These are phyloP conservation scores for Drosophila athabasca DNA, from an alignment of 1,140 invertebrate species.

Conservation along the genomic window DNA sequence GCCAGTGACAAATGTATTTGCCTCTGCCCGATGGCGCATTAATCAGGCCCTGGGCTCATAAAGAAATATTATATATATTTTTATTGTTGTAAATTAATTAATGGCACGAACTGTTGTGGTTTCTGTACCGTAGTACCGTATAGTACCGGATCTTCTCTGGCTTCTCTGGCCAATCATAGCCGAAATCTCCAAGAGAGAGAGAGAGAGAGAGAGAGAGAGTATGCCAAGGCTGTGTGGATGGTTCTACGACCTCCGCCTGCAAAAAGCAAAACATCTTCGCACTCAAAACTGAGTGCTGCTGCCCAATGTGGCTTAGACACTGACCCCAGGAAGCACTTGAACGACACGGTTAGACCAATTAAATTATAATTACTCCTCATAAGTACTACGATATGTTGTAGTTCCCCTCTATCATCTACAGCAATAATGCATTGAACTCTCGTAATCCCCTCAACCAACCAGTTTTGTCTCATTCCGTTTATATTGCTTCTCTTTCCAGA, in stretches of 20 bases:
- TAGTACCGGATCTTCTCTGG: neutral
- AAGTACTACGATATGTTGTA: slow-evolving; percentile 50
- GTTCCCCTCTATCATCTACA: neutral
- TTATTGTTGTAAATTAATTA: slow-evolving; percentile 51
- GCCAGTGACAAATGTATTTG: slow-evolving; percentile 44
- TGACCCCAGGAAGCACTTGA: slow-evolving; percentile 52
- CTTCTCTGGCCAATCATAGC: neutral
- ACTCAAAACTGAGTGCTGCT: neutral
- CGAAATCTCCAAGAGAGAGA: slow-evolving; percentile 23
- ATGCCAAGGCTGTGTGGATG: slow-evolving; percentile 34
- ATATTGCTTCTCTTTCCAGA: slow-evolving; percentile 22
- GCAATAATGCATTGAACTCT: slow-evolving; percentile 13
- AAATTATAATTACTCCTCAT: slow-evolving; percentile 47
- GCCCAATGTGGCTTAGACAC: slow-evolving; percentile 17
- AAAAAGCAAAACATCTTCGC: slow-evolving; percentile 6
- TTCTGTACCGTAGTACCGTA: slow-evolving; percentile 10
- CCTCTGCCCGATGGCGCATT: slow-evolving; percentile 13
- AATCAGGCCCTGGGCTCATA: slow-evolving; percentile 31
- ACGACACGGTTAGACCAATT: slow-evolving; percentile 42
- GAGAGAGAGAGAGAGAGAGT: slow-evolving; percentile 21
- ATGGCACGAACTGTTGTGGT: slow-evolving; percentile 59
- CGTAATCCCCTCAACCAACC: slow-evolving; percentile 25
- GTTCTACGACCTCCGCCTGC: slow-evolving; percentile 2
- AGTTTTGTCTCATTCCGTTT: slow-evolving; percentile 31
- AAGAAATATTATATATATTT: slow-evolving; percentile 37